phyloP scores from a whole-genome alignment of 2,113 vertebrate genomes.

The Xenus cinereus region DNA sequence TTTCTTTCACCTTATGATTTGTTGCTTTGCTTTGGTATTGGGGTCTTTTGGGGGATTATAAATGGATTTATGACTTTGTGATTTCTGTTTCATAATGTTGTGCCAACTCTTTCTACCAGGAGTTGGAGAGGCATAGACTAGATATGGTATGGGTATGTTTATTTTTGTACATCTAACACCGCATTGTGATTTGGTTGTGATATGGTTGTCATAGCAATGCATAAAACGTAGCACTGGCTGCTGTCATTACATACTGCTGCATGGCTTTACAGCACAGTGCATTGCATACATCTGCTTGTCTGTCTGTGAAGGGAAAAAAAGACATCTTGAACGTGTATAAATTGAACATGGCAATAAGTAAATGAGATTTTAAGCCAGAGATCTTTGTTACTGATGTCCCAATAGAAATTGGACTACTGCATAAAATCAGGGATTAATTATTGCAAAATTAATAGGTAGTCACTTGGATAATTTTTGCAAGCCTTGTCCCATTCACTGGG shows the following conservation, averaged over 20 bases:
- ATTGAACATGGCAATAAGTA: conserved; percentile 37
- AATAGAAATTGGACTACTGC: conserved; percentile 25
- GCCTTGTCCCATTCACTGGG: conserved; percentile 2
- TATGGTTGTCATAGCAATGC: conserved; percentile 93
- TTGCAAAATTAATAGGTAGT: conserved; percentile 8
- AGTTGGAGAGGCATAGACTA: conserved; percentile 99
- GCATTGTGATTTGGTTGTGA: conserved; percentile 96
- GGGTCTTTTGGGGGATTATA: conserved; percentile 77
- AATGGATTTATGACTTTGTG: conserved; percentile 86
- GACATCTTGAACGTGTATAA: conserved; percentile 50
- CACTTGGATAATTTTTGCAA: conserved; percentile 25
- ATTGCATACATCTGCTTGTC: conserved; percentile 87
- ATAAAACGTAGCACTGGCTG: conserved; percentile 99
- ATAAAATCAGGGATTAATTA: not conserved
- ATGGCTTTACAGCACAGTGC: conserved; percentile 94
- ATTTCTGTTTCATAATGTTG: conserved; percentile 98
- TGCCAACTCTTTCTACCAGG: conserved; percentile 98
- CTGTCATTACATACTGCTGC: conserved; percentile 90
- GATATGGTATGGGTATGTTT: conserved; percentile 99
- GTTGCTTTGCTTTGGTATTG: conserved; percentile 87
- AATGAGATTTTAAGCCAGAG: conserved; percentile 28
- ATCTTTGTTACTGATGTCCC: conserved; percentile 56
- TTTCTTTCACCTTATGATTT: conserved; percentile 75
- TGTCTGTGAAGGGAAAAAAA: conserved; percentile 70
- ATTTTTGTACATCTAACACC: conserved; percentile 98